Conservation (phyloP, 2,888 invertebrate genomes). For the Diogma glabrata region DNA sequence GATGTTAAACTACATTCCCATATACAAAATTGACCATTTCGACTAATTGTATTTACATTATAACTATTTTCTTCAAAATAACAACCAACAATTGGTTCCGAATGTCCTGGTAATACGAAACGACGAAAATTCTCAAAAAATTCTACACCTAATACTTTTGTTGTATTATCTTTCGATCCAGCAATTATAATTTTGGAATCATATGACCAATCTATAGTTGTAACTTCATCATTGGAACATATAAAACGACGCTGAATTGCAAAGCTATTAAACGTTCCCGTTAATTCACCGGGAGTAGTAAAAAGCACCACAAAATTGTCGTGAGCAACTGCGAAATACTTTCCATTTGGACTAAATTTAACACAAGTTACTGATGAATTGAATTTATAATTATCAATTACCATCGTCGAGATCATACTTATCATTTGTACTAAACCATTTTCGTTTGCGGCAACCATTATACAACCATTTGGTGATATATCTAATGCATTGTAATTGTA, state of each 20-base stretch:
- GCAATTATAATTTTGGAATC: slow-evolving; percentile 85
- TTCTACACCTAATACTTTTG: slow-evolving; percentile 67
- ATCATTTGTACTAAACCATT: slow-evolving; percentile 79
- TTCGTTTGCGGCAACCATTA: slow-evolving; percentile 81
- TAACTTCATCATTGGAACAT: slow-evolving; percentile 71
- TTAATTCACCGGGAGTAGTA: slow-evolving; percentile 67
- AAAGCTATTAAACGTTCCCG: slow-evolving; percentile 80
- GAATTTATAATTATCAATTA: slow-evolving; percentile 77
- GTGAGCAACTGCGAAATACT: slow-evolving; percentile 83
- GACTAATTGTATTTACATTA: slow-evolving; percentile 70
- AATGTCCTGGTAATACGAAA: slow-evolving; percentile 71
- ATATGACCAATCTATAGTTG: slow-evolving; percentile 82
- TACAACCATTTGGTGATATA: slow-evolving; percentile 77
- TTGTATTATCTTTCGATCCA: slow-evolving; percentile 83
- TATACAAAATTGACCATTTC: slow-evolving; percentile 61
- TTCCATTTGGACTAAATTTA: slow-evolving; percentile 88
- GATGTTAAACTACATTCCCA: slow-evolving; percentile 52
- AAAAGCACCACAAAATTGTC: slow-evolving; percentile 69
- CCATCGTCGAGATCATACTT: slow-evolving; percentile 68
- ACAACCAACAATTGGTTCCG: slow-evolving; percentile 69
- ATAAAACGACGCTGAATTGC: slow-evolving; percentile 70
- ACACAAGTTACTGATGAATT: slow-evolving; percentile 62
- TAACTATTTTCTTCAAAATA: slow-evolving; percentile 82
- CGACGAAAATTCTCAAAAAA: slow-evolving; percentile 64
- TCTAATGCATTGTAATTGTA: slow-evolving; percentile 77